A percentile compares a stretch with the other conserved stretches of the same genome.
These are phyloP conservation scores for Anguilla pacifica DNA, from an alignment of 2,797 vertebrate species.

Conservation along the genomic window DNA sequence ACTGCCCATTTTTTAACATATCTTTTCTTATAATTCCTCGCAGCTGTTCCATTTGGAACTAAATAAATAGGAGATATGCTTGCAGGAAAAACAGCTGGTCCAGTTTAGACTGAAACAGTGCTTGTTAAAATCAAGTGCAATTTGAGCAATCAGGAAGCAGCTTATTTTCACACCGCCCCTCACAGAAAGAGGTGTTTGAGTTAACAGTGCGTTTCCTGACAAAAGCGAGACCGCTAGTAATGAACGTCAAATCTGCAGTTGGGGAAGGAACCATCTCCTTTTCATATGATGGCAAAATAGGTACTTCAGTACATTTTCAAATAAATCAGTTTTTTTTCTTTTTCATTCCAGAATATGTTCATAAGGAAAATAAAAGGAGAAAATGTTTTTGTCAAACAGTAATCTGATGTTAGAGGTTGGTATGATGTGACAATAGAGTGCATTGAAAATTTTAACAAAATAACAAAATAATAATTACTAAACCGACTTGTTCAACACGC, in stretches of 20 bases:
- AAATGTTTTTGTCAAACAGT: conserved; percentile 92
- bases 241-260: not conserved
- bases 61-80: not conserved
- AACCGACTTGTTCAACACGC: not conserved
- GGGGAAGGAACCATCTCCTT: not conserved
- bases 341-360: conserved; percentile 84
- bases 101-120: not conserved
- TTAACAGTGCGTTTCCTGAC: not conserved
- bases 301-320: not conserved
- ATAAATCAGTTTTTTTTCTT: conserved; percentile 47
- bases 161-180: not conserved
- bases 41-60: not conserved
- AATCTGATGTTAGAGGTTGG: conserved; percentile 99
- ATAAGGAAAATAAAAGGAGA: conserved; percentile 85
- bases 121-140: not conserved
- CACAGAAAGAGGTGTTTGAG: not conserved
- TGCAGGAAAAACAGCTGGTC: not conserved
- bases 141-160: not conserved
- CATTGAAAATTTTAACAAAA: conserved; percentile 44
- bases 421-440: conserved; percentile 61
- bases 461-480: not conserved
- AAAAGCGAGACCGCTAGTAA: not conserved
- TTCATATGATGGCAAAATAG: not conserved
- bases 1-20: not conserved
- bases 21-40: not conserved